phyloP scores from a whole-genome alignment of 2,797 vertebrate genomes.

The Sebastes matsubarae region DNA sequence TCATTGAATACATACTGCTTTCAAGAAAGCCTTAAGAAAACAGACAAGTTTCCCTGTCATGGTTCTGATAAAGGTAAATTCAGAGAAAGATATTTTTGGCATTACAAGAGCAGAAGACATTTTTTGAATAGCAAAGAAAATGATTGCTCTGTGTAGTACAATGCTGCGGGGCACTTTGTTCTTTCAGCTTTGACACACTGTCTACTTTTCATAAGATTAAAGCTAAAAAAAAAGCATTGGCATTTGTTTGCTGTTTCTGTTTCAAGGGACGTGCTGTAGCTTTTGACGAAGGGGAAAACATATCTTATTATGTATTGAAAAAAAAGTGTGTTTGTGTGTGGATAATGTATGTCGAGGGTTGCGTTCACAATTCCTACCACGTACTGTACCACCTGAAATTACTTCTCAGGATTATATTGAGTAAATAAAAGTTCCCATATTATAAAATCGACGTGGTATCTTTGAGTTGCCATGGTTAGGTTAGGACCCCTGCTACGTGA shows the following conservation, averaged over 20 bases:
- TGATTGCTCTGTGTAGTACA: not conserved
- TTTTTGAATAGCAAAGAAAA: constrained; percentile 23
- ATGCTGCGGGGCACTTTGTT: constrained; percentile 18
- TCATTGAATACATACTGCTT: not conserved
- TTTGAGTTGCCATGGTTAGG: not conserved
- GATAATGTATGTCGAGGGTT: not conserved
- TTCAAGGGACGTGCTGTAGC: not conserved
- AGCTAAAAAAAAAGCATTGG: not conserved
- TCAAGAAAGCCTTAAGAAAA: not conserved
- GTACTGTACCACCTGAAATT: not conserved
- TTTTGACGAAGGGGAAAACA: constrained; percentile 2
- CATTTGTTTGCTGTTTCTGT: constrained; percentile 20
- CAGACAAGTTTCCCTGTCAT: not conserved
- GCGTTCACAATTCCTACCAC: constrained; percentile 2
- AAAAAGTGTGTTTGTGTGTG: not conserved
- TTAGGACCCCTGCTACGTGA: not conserved
- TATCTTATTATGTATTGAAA: not conserved
- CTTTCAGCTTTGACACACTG: constrained; percentile 10
- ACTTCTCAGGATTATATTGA: constrained; percentile 10
- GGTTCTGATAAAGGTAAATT: not conserved
- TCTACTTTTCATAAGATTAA: constrained; percentile 20
- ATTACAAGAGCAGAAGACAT: not conserved
- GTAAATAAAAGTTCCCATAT: not conserved
- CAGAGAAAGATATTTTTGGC: constrained; percentile 23
- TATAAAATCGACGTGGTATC: not conserved